Percentiles rank a stretch among this genome's conserved stretches.
These are phyloP conservation scores for Pelodiscus sinensis DNA, from an alignment of 2,113 vertebrate species.

Conservation along the genomic window DNA sequence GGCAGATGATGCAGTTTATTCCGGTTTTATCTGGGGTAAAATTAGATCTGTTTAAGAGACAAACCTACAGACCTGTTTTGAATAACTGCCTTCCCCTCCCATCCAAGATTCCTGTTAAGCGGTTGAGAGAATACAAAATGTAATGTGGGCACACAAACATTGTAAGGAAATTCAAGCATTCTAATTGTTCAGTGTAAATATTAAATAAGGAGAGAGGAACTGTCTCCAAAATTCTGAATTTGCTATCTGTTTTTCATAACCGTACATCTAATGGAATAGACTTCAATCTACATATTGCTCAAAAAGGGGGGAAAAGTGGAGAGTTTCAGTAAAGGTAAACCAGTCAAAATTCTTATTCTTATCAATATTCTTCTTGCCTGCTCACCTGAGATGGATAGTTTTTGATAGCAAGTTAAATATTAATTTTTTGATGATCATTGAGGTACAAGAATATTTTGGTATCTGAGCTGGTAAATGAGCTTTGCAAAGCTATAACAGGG, in stretches of 20 bases:
- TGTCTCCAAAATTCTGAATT: not conserved
- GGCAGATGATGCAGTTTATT: not conserved
- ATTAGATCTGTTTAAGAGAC: not conserved
- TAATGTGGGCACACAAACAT: not conserved
- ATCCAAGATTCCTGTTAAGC: not conserved
- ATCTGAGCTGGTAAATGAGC: not conserved
- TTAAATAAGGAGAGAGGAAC: not conserved
- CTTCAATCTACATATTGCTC: not conserved
- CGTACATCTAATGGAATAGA: not conserved
- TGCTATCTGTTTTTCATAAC: not conserved
- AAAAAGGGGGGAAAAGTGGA: fast-evolving
- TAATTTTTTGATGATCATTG: not conserved
- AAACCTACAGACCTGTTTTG: not conserved
- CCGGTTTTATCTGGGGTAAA: not conserved
- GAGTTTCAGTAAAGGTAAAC: not conserved
- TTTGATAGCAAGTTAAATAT: conserved; percentile 2
- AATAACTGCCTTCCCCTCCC: not conserved
- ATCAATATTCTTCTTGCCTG: conserved; percentile 30
- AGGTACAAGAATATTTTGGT: not conserved
- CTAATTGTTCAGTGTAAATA: not conserved
- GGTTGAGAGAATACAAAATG: not conserved
- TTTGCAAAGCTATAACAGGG: not conserved
- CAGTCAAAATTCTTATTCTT: not conserved
- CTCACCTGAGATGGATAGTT: not conserved
- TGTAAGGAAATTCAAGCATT: not conserved